Base-by-base conservation (phyloP, 1,140 invertebrate species). In the Listronotus oregonensis region DNA sequence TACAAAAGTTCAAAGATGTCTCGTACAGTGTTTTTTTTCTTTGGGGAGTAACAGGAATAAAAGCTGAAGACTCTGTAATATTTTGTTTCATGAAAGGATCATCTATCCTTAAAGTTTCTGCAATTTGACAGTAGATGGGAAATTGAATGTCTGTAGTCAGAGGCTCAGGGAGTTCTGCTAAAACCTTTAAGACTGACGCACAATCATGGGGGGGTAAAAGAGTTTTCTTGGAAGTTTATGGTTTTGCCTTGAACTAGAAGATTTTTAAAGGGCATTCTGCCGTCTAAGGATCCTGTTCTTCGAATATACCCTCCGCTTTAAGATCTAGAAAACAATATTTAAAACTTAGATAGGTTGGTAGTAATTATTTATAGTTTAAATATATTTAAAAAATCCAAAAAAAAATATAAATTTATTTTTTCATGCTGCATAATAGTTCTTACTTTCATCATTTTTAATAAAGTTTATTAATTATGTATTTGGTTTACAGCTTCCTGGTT, bases 201-300 rank as follows among this genome's bases (percentile, higher is more conserved):
- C 92, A 94, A 78, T 97, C 95, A 77, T 97, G 94, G 9, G 94
- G n/a, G 91, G 42, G 88, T 92, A 76, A 89, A 96, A 12, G 82
- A 83, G 2, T 86, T 85, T 58, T 88, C 85, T 37, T 89, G 85
- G n/a, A n/a, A n/a, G n/a, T n/a, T n/a, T n/a, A n/a, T n/a, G n/a
- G n/a, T n/a, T 42, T 84, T 81, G 5, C 91, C 89, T 68, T 88
- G 84, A 66, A 87, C 85, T 3, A 97, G 80, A 27, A 89, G 81
- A 64, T 83, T 82, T 71, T 90, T 89, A 3, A n/a, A 97, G 77
- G 69, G 95, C 89, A 73, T 94, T 90, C 75, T 97, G 95, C 3
- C 94, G 81, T 27, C 88, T 0, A 94, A 77, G 63, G 93, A 93
- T 7, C 95, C 95, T 44, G 90, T 92, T 69, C 94, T 87, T 50